Percentiles rank a stretch among this genome's conserved stretches.
phyloP scores from a whole-genome alignment of 2,888 invertebrate species.

The Aspidapion aeneum region DNA sequence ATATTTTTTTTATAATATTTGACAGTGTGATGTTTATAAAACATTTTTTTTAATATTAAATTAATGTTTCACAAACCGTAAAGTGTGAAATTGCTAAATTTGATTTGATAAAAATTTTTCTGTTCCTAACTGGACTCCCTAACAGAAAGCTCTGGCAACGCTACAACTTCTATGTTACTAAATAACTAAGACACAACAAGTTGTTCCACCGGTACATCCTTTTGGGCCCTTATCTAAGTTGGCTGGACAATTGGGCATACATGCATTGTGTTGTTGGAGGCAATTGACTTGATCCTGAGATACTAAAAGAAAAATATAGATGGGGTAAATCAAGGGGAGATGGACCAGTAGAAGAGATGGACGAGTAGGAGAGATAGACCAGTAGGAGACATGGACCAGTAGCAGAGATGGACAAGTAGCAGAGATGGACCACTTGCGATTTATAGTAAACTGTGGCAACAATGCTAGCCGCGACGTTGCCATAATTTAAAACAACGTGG shows the following conservation, averaged over 20 bases:
- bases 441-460: not conserved
- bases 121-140: no score
- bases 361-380: not conserved
- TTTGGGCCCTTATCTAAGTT: conserved; percentile 12
- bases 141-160: no score
- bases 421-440: not conserved
- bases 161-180: no score
- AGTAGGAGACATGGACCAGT: not conserved
- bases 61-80: no score
- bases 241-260: conserved; percentile 5
- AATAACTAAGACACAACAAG: conserved; percentile 19
- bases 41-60: no score
- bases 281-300: conserved; percentile 12
- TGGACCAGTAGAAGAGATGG: not conserved
- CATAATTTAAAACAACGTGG: not conserved
- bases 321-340: not conserved
- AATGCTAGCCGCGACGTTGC: not conserved
- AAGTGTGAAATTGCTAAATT: no score
- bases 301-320: conserved; percentile 10
- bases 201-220: conserved; percentile 11
- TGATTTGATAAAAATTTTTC: no score
- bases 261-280: conserved; percentile 14
- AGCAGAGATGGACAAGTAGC: not conserved
- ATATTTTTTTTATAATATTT: no score
- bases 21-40: no score